Conservation (phyloP, 2,888 invertebrate genomes). For the Erebia ligea region DNA sequence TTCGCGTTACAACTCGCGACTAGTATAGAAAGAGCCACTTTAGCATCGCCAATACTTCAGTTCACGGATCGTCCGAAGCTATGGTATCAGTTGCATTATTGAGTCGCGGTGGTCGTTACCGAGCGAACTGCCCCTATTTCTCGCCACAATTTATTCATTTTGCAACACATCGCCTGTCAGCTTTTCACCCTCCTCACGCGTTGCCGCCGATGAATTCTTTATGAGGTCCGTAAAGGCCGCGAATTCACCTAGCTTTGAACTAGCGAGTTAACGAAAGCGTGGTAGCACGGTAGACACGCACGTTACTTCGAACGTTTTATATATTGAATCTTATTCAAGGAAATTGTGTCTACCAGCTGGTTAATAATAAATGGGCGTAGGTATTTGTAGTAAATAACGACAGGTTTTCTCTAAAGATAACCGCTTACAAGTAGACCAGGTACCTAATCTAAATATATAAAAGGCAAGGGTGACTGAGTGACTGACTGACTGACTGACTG, state of each 20-base stretch:
- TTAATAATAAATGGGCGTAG: constrained; percentile 35
- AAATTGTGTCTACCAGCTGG: constrained; percentile 31
- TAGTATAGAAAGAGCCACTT: constrained; percentile 52
- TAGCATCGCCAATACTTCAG: constrained; percentile 25
- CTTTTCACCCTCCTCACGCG: constrained; percentile 73
- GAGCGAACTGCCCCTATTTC: constrained; percentile 80
- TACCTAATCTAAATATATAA: too few relatives aligned
- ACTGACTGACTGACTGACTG: too few relatives aligned
- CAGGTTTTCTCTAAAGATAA: constrained; percentile 18
- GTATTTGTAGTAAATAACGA: constrained; percentile 21
- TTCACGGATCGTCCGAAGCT: constrained; percentile 46
- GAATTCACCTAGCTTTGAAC: constrained; percentile 65
- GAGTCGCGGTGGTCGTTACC: constrained; percentile 67
- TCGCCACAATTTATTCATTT: constrained; percentile 81
- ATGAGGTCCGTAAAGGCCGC: constrained; percentile 79
- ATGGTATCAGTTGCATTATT: constrained; percentile 68
- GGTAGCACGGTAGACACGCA: constrained; percentile 60
- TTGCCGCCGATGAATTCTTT: constrained; percentile 75
- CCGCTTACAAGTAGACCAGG: not conserved
- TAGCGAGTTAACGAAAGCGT: constrained; percentile 67
- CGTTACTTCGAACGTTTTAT: constrained; percentile 44
- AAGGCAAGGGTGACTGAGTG: too few relatives aligned
- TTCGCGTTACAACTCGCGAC: constrained; percentile 60
- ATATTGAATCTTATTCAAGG: constrained; percentile 40
- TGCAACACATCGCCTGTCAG: constrained; percentile 78